phyloP scores from a whole-genome alignment of 2,888 invertebrate species.

The Cheilosia variabilis region DNA sequence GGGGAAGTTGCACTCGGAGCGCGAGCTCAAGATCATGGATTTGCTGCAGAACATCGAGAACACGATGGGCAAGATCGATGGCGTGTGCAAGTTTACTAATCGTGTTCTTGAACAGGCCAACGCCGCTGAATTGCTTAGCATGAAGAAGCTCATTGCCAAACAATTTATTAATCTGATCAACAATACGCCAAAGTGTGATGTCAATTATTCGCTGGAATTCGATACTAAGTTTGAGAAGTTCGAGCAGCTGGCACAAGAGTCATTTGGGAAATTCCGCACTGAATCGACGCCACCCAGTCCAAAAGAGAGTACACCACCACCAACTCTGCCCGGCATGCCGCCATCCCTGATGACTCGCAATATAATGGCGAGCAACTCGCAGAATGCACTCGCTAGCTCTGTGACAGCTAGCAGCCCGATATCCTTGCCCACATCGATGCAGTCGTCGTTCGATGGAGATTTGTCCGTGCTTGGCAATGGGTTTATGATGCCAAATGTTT shows the following conservation, averaged over 20 bases:
- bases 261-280: conserved; percentile 90
- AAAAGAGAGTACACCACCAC: conserved; percentile 84
- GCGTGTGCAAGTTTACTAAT: conserved; percentile 93
- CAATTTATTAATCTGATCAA: conserved; percentile 92
- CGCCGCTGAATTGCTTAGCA: conserved; percentile 92
- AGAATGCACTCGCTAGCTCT: conserved; percentile 80
- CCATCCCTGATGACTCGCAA: conserved; percentile 79
- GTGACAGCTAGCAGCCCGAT: conserved; percentile 88
- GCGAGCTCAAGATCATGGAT: conserved; percentile 96
- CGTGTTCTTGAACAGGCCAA: conserved; percentile 93
- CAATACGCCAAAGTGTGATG: conserved; percentile 92
- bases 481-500: conserved; percentile 82
- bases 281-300: conserved; percentile 84
- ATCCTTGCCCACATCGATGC: conserved; percentile 88
- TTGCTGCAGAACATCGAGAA: conserved; percentile 92
- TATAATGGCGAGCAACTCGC: conserved; percentile 79
- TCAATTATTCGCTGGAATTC: conserved; percentile 92
- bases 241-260: conserved; percentile 88
- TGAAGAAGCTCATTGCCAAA: conserved; percentile 91
- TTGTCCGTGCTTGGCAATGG: conserved; percentile 85
- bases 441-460: conserved; percentile 92
- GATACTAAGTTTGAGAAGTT: conserved; percentile 91
- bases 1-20: conserved; percentile 90
- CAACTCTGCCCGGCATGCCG: conserved; percentile 85
- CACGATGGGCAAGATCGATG: conserved; percentile 92